Evolutionary conservation across 2,113 vertebrate genomes (phyloP).

Genomic region (Girardinichthys multiradiatus): DNA sequence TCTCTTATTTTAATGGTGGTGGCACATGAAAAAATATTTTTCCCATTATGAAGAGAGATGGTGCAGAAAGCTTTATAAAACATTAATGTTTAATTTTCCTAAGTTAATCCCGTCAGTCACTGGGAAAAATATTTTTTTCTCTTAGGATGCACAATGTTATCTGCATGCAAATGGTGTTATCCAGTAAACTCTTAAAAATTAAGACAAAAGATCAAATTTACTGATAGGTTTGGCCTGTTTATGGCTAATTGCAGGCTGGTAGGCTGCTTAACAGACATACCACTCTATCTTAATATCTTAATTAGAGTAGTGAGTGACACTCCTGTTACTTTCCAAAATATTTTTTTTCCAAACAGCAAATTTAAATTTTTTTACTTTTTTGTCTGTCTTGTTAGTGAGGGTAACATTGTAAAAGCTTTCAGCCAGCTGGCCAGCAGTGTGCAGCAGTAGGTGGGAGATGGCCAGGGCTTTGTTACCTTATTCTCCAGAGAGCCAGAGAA

Average conservation of each 20-base stretch:
- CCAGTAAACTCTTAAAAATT: background rate
- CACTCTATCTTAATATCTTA: no score
- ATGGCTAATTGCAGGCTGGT: background rate
- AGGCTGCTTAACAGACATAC: no score
- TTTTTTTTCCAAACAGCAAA: no score
- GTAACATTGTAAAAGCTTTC: background rate
- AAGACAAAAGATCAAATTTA: background rate
- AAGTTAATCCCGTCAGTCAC: background rate
- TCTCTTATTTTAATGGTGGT: conserved; percentile 23
- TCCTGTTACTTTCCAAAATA: no score
- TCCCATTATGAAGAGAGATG: background rate
- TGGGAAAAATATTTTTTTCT: background rate
- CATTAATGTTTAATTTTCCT: background rate
- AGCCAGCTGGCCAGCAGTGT: no score
- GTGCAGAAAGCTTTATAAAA: background rate
- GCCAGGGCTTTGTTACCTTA: background rate
- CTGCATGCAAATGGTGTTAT: background rate
- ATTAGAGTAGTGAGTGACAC: no score
- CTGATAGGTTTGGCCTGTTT: background rate
- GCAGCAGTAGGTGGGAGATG: no score
- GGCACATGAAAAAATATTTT: background rate
- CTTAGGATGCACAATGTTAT: background rate
- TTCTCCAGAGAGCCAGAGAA: background rate
- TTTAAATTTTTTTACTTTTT: no score
- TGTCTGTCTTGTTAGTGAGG: no score